Percentiles rank a stretch among this genome's conserved stretches.
Evolutionary conservation across 2,113 vertebrate species (phyloP).

Genomic region (Scytalopus superciliaris): DNA sequence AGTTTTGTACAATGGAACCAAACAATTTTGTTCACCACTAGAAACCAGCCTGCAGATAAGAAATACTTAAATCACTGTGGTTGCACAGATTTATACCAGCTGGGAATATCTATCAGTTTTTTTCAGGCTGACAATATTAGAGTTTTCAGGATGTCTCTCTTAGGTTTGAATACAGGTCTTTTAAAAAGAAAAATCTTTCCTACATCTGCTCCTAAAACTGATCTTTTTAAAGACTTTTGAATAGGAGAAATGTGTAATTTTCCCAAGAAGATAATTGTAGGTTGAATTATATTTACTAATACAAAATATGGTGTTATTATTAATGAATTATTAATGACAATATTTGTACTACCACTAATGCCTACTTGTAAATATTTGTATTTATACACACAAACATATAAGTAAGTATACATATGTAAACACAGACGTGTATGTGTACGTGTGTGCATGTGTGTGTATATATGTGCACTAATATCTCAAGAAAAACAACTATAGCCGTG

Average conservation of each 20-base stretch:
- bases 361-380: neutral
- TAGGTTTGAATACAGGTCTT: neutral
- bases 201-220: neutral
- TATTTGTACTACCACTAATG: neutral
- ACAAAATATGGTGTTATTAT: neutral
- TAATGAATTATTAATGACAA: neutral
- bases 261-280: neutral
- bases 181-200: neutral
- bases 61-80: neutral
- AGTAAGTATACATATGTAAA: neutral
- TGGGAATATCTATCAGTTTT: neutral
- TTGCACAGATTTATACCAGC: neutral
- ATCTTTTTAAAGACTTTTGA: neutral
- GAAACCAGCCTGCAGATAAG: neutral
- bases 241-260: neutral
- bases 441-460: neutral
- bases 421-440: neutral
- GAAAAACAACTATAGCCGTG: neutral
- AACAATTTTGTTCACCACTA: neutral
- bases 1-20: neutral
- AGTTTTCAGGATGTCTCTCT: neutral
- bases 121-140: neutral
- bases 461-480: neutral
- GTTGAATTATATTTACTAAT: neutral
- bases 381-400: neutral